Conservation (phyloP, 2,797 vertebrate genomes). For the Gymnothorax reevesii region DNA sequence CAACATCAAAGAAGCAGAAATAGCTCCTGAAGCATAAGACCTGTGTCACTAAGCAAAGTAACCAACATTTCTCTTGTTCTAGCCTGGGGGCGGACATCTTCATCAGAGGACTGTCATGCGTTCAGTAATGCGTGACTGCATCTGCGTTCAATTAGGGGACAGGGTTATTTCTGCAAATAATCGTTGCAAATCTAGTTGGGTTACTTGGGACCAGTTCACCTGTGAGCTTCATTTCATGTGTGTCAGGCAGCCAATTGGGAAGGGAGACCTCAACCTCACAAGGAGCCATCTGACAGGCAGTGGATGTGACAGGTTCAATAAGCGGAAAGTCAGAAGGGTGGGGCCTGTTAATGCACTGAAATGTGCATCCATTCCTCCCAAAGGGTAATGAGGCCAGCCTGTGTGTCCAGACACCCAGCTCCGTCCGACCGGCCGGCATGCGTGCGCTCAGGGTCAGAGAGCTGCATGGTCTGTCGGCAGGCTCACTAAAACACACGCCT, state of each 20-base stretch:
- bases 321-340: conserved; percentile 3
- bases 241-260: not conserved
- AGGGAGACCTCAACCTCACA: not conserved
- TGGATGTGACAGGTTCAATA: conserved; percentile 34
- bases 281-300: conserved; percentile 8
- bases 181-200: not conserved
- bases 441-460: conserved; percentile 29
- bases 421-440: conserved; percentile 23
- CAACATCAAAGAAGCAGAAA: not conserved
- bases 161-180: not conserved
- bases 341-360: conserved; percentile 42
- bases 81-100: not conserved
- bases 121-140: not conserved
- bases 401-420: conserved; percentile 21
- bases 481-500: conserved; percentile 32
- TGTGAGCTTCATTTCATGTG: not conserved
- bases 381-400: conserved; percentile 23
- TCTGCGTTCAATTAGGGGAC: not conserved
- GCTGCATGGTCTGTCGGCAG: conserved; percentile 32
- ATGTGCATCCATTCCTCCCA: conserved; percentile 35
- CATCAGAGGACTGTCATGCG: not conserved
- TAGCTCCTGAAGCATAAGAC: not conserved
- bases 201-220: conserved; percentile 5
- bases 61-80: not conserved
- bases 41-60: not conserved